Evolutionary conservation across 2,113 vertebrate genomes (phyloP), one percentile per base, ranked within the genome.

Genomic region (Dasyornis broadbenti): DNA sequence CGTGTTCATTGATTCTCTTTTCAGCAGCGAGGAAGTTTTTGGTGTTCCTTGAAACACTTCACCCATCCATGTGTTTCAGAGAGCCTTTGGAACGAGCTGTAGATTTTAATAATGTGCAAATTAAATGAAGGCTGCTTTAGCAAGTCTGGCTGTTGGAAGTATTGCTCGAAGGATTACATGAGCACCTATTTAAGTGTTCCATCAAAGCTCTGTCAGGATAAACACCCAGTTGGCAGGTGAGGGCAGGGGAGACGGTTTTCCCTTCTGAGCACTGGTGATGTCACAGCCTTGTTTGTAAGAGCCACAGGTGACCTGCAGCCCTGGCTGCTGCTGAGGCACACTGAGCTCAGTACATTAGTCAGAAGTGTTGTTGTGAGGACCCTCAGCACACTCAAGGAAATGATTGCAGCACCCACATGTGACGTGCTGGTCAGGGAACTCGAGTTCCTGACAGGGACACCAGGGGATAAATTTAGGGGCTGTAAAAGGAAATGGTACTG

Each of bases 401-500:
- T 0, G 44, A 81, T 68, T 93, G 71, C 90, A 88, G 90, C 76
- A 60, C 30, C 80, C 0, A 3, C 82, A 73, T 7, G 44, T 89
- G 79, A 52, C 0, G 2, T 59, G 70, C 76, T 86, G 79, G 2
- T 73, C 54, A 7, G 71, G 54, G 94, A 65, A 33, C 78, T 80
- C 1, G 0, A 59, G 81, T 71, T 82, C 60, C 81, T 50, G 73
- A 2, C 7, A 13, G 31, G 19, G 79, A 60, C 39, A 15, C 76
- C 28, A 39, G 35, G 65, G 26, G 63, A 14, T 86, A 90, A 83
- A 75, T 92, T 88, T 90, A 93, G 90, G 72, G 49, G 56, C 90
- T 92, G 80, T 50, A 57, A 78, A 81, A 92, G 68, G 79, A 92
- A 83, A 82, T 49, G 22, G 73, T 52, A 42, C 54, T 68, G 75